These are phyloP conservation scores for Cyclargus thomasi DNA, from an alignment of 1,140 invertebrate species.

Conservation along the genomic window DNA sequence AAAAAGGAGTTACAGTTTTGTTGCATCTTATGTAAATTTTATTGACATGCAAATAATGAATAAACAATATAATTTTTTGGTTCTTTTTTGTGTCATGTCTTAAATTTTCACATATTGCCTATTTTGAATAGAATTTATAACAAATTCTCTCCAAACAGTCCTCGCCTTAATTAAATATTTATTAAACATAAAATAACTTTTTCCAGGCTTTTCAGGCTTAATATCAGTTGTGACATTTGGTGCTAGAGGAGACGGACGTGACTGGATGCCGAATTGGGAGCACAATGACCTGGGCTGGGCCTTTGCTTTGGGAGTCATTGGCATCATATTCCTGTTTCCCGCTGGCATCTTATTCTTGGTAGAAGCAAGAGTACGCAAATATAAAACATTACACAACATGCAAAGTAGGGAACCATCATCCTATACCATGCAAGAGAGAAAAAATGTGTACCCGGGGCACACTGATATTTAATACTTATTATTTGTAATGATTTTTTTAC, in stretches of 20 bases:
- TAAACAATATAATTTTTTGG: no score
- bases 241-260: slow-evolving; percentile 89
- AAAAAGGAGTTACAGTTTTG: no score
- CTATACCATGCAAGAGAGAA: slow-evolving; percentile 77
- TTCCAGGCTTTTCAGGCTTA: slow-evolving; percentile 83
- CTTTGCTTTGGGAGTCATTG: slow-evolving; percentile 89
- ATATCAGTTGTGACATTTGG: slow-evolving; percentile 85
- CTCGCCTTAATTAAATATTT: no score
- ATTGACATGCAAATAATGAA: no score
- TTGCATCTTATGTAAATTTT: no score
- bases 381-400: slow-evolving; percentile 81
- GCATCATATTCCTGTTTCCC: slow-evolving; percentile 82
- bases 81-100: no score
- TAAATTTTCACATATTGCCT: no score
- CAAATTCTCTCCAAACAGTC: no score
- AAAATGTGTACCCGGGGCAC: slow-evolving; percentile 69
- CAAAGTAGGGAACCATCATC: slow-evolving; percentile 78
- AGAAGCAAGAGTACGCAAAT: slow-evolving; percentile 85
- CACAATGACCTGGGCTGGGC: slow-evolving; percentile 97
- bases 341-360: slow-evolving; percentile 87
- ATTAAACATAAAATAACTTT: slow-evolving; percentile 16
- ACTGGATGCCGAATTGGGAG: slow-evolving; percentile 98
- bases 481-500: neutral
- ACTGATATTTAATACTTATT: slow-evolving; percentile 75
- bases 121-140: no score